A percentile compares a stretch with the other conserved stretches of the same genome.
Evolutionary conservation across 2,113 vertebrate species (phyloP).

Genomic region (Nibea coibor): DNA sequence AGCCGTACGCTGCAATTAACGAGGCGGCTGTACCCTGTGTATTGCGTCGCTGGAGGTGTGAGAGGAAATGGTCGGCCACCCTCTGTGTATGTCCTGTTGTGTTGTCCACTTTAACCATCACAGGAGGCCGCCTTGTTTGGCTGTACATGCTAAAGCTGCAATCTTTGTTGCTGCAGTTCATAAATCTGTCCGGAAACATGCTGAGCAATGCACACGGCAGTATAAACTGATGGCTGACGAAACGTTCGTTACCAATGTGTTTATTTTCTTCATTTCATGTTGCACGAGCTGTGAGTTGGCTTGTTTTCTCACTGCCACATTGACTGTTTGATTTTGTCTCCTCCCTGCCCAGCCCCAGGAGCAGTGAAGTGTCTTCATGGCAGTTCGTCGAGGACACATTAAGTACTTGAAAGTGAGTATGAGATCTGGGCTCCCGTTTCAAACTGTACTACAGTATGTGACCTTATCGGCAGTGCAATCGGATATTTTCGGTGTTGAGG

Average conservation of each 20-base stretch:
- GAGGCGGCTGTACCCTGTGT: neutral
- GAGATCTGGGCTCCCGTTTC: neutral
- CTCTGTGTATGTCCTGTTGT: neutral
- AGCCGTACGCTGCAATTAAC: neutral
- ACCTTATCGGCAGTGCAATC: neutral
- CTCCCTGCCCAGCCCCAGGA: slow-evolving; percentile 77
- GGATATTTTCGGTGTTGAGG: neutral
- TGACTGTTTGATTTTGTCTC: slow-evolving; percentile 33
- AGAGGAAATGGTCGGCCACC: neutral
- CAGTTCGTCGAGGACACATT: slow-evolving; percentile 87
- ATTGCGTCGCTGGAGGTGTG: neutral
- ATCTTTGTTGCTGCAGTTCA: neutral
- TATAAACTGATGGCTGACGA: too few relatives aligned
- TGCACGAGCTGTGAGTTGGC: neutral
- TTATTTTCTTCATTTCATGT: neutral
- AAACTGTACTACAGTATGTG: neutral
- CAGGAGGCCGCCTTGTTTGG: neutral
- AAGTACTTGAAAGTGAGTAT: slow-evolving; percentile 87
- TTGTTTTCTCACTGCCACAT: neutral
- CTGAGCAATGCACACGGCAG: too few relatives aligned
- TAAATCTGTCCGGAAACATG: neutral
- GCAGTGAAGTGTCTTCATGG: slow-evolving; percentile 87
- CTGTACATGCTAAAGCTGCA: neutral
- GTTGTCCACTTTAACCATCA: neutral
- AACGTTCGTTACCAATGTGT: neutral